These are phyloP conservation scores for Onthophagus taurus DNA, from an alignment of 1,140 invertebrate genomes.

Conservation along the genomic window DNA sequence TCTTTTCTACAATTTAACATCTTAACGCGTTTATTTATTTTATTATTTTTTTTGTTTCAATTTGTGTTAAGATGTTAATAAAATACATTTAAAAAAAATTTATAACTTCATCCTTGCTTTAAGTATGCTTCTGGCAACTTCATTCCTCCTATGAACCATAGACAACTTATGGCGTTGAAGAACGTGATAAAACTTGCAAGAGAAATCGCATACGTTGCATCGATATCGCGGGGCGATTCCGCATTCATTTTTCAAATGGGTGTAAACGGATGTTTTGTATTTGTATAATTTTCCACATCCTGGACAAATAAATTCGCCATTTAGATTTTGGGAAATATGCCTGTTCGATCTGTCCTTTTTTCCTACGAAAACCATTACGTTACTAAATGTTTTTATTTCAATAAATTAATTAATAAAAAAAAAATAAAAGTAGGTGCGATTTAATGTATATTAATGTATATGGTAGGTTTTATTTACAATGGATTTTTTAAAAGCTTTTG, in stretches of 20 bases:
- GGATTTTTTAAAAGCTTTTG: no score
- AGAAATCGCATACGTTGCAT: conserved; percentile 23
- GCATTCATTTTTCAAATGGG: conserved; percentile 21
- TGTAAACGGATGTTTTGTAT: conserved; percentile 22
- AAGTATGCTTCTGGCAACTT: conserved; percentile 6
- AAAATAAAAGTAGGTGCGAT: no score
- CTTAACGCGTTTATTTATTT: no score
- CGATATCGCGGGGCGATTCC: conserved; percentile 18
- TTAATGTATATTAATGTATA: no score
- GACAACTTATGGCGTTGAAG: conserved; percentile 23
- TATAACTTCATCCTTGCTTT: no score
- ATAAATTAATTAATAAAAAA: no score
- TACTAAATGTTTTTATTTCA: conserved; percentile 4
- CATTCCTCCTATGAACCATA: conserved; percentile 18
- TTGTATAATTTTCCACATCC: conserved; percentile 20
- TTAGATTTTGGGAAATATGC: conserved; percentile 5
- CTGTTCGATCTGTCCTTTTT: conserved; percentile 6
- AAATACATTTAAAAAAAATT: no score
- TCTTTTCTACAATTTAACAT: no score
- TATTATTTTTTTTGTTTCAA: no score
- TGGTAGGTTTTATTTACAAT: no score
- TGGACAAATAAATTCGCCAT: conserved; percentile 17
- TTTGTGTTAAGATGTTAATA: no score
- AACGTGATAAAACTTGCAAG: conserved; percentile 24
- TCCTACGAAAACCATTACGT: conserved; percentile 3